Conservation (phyloP, 1,140 invertebrate genomes). For the Lineus longissimus region DNA sequence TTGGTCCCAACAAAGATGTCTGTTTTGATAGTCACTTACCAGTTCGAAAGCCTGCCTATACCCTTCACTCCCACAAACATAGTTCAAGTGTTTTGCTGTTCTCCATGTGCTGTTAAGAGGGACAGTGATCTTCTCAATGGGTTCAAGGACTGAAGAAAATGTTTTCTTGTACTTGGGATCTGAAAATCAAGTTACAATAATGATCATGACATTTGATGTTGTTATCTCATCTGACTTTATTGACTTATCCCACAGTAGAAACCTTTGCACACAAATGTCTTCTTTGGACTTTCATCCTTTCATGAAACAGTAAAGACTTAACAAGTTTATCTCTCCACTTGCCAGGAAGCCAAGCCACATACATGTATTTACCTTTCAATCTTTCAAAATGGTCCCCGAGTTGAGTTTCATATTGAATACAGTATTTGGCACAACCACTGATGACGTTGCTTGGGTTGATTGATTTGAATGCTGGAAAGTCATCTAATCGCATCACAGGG, state of each 20-base stretch:
- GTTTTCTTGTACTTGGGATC: slow-evolving; percentile 55
- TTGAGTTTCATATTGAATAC: slow-evolving; percentile 76
- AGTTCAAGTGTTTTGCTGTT: slow-evolving; percentile 74
- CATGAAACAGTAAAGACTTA: not conserved
- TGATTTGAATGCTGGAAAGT: slow-evolving; percentile 73
- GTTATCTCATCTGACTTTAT: too few relatives aligned
- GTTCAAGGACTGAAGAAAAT: slow-evolving; percentile 71
- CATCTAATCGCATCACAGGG: slow-evolving; percentile 67
- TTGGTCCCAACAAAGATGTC: too few relatives aligned
- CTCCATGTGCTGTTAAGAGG: slow-evolving; percentile 82
- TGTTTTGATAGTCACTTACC: slow-evolving; percentile 21
- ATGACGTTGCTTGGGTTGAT: slow-evolving; percentile 79
- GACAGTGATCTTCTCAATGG: slow-evolving; percentile 68
- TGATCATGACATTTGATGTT: not conserved
- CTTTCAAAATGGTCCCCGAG: slow-evolving; percentile 65
- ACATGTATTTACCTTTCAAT: slow-evolving; percentile 56
- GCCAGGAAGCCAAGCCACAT: too few relatives aligned
- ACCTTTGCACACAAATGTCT: too few relatives aligned
- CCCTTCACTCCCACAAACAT: slow-evolving; percentile 71
- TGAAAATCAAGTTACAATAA: slow-evolving; percentile 23
- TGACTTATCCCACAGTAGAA: too few relatives aligned
- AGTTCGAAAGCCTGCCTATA: slow-evolving; percentile 31
- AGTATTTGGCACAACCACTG: slow-evolving; percentile 74
- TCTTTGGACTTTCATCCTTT: not conserved
- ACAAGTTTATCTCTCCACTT: not conserved